Evolutionary conservation across 2,797 vertebrate species (phyloP).

Genomic region (Cyprinodon diabolis): DNA sequence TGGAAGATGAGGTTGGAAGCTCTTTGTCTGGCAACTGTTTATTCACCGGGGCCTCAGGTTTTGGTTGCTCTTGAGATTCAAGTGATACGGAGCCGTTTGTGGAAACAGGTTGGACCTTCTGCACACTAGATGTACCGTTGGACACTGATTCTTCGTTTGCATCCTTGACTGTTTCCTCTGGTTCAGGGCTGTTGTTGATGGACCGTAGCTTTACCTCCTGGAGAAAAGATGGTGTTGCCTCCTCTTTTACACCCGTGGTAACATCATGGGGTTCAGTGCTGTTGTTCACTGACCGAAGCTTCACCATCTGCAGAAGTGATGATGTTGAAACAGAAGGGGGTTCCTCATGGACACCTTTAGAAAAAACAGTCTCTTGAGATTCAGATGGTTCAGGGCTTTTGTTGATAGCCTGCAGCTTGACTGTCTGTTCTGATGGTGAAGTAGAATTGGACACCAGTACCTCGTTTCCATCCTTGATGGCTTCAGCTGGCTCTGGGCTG

Average conservation of each 20-base stretch:
- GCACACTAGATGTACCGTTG: conserved; percentile 83
- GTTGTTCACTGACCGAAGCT: conserved; percentile 82
- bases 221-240: background rate
- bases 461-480: background rate
- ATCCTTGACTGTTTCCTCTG: background rate
- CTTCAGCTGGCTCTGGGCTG: background rate
- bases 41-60: conserved; percentile 44
- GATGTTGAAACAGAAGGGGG: conserved; percentile 36
- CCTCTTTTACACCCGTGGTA: background rate
- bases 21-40: conserved; percentile 24
- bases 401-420: background rate
- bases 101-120: conserved; percentile 87
- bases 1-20: conserved; percentile 28
- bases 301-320: conserved; percentile 87
- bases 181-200: background rate
- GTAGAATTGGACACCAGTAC: background rate
- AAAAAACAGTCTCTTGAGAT: no score
- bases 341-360: no score
- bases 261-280: conserved; percentile 55
- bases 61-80: conserved; percentile 41
- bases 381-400: no score
- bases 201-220: background rate
- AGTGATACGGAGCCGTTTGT: conserved; percentile 66
- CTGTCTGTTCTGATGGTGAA: no score
- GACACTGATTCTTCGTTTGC: background rate